Base-by-base conservation (phyloP, 2,888 invertebrate species). In the Habrosyne pyritoides region DNA sequence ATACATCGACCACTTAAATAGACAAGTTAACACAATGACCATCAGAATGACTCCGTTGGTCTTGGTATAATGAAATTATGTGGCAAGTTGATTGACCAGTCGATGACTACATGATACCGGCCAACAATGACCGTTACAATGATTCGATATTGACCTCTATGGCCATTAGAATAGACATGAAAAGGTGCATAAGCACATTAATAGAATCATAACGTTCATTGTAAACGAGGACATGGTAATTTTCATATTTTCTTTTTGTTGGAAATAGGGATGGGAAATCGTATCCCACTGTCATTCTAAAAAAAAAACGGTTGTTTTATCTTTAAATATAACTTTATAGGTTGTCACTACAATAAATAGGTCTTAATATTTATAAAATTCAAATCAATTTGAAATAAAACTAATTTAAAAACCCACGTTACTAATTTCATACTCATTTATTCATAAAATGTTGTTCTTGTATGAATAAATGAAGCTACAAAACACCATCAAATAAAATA, bases 41-140 rank as follows among this genome's bases (percentile, higher is more conserved):
- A 14, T 42, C 42, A 18, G 18, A 18, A 42, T 42, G 14, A 42
- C 18, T 42, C 42, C n/a, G 42, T 42, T 42, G 18, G 42, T n/a
- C 42, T 42, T 42, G 42, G 42, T 14, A 42, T 42, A 42, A 42
- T 42, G 42, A 42, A 42, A 42, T 42, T 42, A 42, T 42, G 42
- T 18, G 42, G 14, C 18, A 42, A 18, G 42, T 42, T 42, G 42
- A 42, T 42, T 42, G 42, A 42, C 36, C 36, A 42, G 14, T 42
- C 42, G 42, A 42, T 42, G 42, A 42, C 42, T 18, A 6, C 42
- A 42, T 42, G 18, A 42, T 42, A 42, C 7, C 24, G 7, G 24
- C 7, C 42, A 36, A 36, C 36, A 42, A 42, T 18, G 42, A 42
- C 18, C 42, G 42, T 18, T 33, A 42, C 42, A 18, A 8, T 42